phyloP scores from a whole-genome alignment of 2,797 vertebrate genomes.

The Hybognathus amarus region DNA sequence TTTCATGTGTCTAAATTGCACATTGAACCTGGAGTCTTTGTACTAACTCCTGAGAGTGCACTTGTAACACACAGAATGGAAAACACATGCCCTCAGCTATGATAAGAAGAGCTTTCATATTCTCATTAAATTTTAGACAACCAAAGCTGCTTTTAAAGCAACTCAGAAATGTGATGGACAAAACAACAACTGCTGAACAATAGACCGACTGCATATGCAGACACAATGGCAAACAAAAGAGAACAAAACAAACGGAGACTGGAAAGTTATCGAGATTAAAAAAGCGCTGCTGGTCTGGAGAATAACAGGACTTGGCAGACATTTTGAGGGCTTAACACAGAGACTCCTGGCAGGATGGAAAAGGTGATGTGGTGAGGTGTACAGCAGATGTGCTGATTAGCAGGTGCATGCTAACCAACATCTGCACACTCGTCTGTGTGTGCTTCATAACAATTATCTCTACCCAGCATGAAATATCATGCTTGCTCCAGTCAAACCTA shows the following conservation, averaged over 20 bases:
- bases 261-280: conserved; percentile 1
- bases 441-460: conserved; percentile 51
- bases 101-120: conserved; percentile 46
- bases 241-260: conserved; percentile 38
- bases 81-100: conserved; percentile 52
- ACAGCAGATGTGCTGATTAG: conserved; percentile 60
- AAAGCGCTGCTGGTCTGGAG: conserved; percentile 14
- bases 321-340: conserved; percentile 50
- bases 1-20: conserved; percentile 53
- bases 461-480: conserved; percentile 3
- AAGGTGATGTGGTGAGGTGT: conserved; percentile 53
- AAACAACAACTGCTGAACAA: conserved; percentile 29
- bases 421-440: conserved; percentile 41
- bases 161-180: conserved; percentile 12
- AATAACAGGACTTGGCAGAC: conserved; percentile 47
- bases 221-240: conserved; percentile 25
- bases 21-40: conserved; percentile 51
- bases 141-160: conserved; percentile 29
- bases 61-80: conserved; percentile 37
- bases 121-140: conserved; percentile 48
- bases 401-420: conserved; percentile 62
- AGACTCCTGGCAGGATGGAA: conserved; percentile 39
- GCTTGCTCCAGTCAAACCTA: conserved; percentile 31
- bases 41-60: conserved; percentile 49
- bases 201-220: conserved; percentile 27